phyloP scores from a whole-genome alignment of 2,113 vertebrate genomes.

The Lasiurus borealis region DNA sequence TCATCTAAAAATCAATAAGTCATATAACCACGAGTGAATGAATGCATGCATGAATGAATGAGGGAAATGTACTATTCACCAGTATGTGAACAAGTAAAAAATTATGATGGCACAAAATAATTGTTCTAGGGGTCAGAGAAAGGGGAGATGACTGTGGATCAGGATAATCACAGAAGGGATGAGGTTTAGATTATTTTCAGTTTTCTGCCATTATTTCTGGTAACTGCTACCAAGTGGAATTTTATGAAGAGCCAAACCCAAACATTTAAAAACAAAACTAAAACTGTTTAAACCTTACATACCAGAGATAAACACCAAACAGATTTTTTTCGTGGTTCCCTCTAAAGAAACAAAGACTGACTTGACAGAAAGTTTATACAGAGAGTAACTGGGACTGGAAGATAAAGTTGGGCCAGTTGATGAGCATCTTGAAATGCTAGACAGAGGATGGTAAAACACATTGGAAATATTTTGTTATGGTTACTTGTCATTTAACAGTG shows the following conservation, averaged over 20 bases:
- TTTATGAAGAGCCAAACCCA: conserved; percentile 44
- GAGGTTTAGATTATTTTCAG: neutral
- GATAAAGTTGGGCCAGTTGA: neutral
- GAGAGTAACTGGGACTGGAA: neutral
- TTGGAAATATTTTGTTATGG: neutral
- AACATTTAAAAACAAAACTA: conserved; percentile 30
- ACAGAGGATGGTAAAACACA: neutral
- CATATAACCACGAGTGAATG: neutral
- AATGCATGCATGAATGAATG: neutral
- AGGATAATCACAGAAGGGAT: neutral
- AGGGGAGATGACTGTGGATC: neutral
- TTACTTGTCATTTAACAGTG: neutral
- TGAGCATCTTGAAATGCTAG: neutral
- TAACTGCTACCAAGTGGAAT: conserved; percentile 21
- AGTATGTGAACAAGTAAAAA: neutral
- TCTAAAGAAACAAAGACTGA: neutral
- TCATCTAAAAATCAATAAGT: neutral
- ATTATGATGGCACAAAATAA: neutral
- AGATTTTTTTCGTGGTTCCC: conserved; percentile 3
- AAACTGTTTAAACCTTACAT: neutral
- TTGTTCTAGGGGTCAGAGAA: neutral
- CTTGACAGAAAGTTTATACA: neutral
- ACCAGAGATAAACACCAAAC: conserved; percentile 27
- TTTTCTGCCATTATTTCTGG: conserved; percentile 37
- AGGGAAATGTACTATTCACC: neutral